These are phyloP conservation scores for Drosophila novamexicana DNA, from an alignment of 1,140 invertebrate species.

Conservation along the genomic window DNA sequence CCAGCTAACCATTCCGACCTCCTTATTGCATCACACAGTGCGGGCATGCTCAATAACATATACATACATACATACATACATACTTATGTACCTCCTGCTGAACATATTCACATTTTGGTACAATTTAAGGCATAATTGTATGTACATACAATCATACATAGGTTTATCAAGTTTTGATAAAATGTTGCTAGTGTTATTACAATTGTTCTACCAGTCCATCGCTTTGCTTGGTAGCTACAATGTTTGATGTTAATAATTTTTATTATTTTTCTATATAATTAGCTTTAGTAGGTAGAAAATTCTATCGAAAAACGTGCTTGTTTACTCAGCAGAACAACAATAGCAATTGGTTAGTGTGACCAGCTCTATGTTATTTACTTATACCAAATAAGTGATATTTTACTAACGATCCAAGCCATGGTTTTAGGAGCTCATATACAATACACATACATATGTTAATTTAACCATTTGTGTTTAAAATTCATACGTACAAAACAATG, in stretches of 20 bases:
- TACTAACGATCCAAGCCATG: background rate
- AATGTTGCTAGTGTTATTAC: conserved; percentile 2
- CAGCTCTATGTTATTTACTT: conserved; percentile 4
- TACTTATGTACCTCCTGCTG: background rate
- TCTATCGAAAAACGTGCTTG: conserved; percentile 65
- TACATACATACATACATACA: background rate
- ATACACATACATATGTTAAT: background rate
- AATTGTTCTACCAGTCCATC: conserved; percentile 2
- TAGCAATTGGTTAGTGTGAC: conserved; percentile 31
- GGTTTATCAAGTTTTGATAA: background rate
- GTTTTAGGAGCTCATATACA: background rate
- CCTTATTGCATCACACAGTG: conserved; percentile 59
- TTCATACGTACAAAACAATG: background rate
- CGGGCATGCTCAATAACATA: conserved; percentile 3
- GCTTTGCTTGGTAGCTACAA: background rate
- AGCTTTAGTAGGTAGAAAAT: background rate
- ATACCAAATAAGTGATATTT: conserved; percentile 19
- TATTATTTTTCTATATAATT: background rate
- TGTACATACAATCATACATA: background rate
- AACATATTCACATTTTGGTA: background rate
- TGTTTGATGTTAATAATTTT: background rate
- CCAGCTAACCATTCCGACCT: conserved; percentile 23
- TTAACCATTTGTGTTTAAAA: background rate
- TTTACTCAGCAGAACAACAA: conserved; percentile 49
- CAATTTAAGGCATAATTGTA: background rate